Base-by-base conservation (phyloP, 2,888 invertebrate species). In the Cepaea hortensis region DNA sequence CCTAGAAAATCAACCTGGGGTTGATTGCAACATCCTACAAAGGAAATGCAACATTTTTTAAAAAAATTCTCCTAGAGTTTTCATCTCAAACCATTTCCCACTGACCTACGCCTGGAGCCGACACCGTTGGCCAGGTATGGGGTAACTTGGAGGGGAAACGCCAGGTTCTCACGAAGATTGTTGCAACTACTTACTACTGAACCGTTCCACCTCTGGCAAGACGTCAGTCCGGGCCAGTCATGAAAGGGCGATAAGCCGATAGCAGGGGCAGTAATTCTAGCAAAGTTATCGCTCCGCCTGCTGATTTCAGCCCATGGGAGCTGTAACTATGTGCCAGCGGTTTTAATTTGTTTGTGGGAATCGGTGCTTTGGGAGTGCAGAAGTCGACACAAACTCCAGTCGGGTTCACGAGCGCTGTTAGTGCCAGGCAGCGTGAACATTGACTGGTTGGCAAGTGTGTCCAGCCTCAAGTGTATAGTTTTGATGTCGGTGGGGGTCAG, bases 341-440 rank as follows among this genome's bases (percentile, higher is more conserved):
- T 7, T n/a, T 65, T 76, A 62, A 76, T 75, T 76, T 65, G 72
- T 35, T 46, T 83, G 73, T 75, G 83, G 72, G 70, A 50, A 46
- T 50, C 70, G 7, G n/a, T 55, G 55, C 6, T 55, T 55, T 11
- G 55, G 55, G 55, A 55, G 11, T 55, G 55, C 55, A 55, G 55
- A 55, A 55, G 11, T 55, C 6, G 11, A 11, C 55, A 55, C 55
- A 55, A 6, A 55, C 11, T 11, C 55, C 55, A 55, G 55, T 55
- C 11, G 55, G 55, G 55, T 55, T 55, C 55, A 55, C 55, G 11
- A 9, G 55, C 0, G 55, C 11, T 55, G 7, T 55, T 55, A 35
- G 1, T 55, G 55, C 11, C 0, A 55, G 55, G 6, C 11, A 9
- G 55, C 11, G 55, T 55, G 55, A 55, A 55, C 6, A 55, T 11